phyloP scores from a whole-genome alignment of 2,888 invertebrate genomes.

The Acrobeloides nanus region DNA sequence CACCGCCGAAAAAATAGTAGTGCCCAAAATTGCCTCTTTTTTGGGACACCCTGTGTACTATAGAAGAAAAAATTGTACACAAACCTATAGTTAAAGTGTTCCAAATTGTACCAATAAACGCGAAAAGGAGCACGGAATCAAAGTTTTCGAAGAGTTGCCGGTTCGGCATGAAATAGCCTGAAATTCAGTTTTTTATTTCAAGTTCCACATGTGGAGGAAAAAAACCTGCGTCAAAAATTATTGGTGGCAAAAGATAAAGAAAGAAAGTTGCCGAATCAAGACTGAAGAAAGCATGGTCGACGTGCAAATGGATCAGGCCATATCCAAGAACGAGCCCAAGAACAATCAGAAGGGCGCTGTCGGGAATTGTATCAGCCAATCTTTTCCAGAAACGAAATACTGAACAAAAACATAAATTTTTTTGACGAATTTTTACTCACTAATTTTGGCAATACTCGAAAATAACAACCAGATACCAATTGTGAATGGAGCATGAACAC shows the following conservation, averaged over 20 bases:
- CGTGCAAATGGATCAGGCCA: slow-evolving; percentile 18
- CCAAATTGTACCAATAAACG: slow-evolving; percentile 82
- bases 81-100: slow-evolving; percentile 25
- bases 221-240: slow-evolving; percentile 77
- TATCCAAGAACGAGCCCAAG: slow-evolving; percentile 82
- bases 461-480: slow-evolving; percentile 27
- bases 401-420: slow-evolving; percentile 12
- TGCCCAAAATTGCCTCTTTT: too few species aligned
- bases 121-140: slow-evolving; percentile 86
- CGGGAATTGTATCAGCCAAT: slow-evolving; percentile 67
- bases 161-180: slow-evolving; percentile 97
- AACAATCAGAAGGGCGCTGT: slow-evolving; percentile 88
- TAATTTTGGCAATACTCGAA: slow-evolving; percentile 32
- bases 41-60: too few species aligned
- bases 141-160: slow-evolving; percentile 92
- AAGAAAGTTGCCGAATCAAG: slow-evolving; percentile 78
- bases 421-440: slow-evolving; percentile 20
- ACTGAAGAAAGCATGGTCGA: slow-evolving; percentile 21
- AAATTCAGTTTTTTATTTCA: neutral
- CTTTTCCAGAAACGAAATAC: slow-evolving; percentile 34
- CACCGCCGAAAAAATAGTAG: too few species aligned
- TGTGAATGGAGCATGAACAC: slow-evolving; percentile 27
- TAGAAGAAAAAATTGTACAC: too few species aligned
- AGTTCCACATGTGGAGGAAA: neutral
- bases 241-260: slow-evolving; percentile 92